Conservation (phyloP, 2,797 vertebrate species). For the Lemur catta region DNA sequence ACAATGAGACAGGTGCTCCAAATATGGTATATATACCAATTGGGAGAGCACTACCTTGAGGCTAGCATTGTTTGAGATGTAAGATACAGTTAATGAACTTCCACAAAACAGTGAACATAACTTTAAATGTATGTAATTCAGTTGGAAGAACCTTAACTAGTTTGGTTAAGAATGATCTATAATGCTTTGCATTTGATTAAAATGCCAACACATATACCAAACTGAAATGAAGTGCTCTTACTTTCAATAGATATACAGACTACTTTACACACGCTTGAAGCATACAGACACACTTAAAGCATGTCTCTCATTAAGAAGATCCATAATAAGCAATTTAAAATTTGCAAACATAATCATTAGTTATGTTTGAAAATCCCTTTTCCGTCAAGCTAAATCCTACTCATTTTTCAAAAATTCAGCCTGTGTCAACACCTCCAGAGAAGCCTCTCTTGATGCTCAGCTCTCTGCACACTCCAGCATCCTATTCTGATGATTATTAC, state of each 20-base stretch:
- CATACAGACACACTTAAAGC: not conserved
- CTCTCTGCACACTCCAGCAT: not conserved
- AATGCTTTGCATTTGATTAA: conserved; percentile 17
- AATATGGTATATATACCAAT: not conserved
- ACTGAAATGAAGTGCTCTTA: not conserved
- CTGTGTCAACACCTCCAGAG: not conserved
- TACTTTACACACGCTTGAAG: not conserved
- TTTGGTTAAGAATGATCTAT: not conserved
- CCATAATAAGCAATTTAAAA: not conserved
- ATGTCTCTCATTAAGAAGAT: not conserved
- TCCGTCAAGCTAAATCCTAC: not conserved
- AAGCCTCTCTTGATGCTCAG: not conserved
- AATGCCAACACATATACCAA: not conserved
- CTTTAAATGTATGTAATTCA: not conserved
- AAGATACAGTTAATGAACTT: not conserved
- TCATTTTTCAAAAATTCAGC: not conserved
- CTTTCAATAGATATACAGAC: not conserved
- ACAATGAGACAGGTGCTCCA: too few relatives aligned
- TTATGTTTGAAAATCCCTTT: not conserved
- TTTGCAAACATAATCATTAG: not conserved
- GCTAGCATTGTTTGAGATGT: not conserved
- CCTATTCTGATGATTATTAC: not conserved
- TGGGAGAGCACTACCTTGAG: not conserved
- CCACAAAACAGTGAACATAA: not conserved
- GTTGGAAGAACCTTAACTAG: not conserved